Evolutionary conservation across 2,113 vertebrate species (phyloP).

Genomic region (Oncorhynchus gorbuscha): DNA sequence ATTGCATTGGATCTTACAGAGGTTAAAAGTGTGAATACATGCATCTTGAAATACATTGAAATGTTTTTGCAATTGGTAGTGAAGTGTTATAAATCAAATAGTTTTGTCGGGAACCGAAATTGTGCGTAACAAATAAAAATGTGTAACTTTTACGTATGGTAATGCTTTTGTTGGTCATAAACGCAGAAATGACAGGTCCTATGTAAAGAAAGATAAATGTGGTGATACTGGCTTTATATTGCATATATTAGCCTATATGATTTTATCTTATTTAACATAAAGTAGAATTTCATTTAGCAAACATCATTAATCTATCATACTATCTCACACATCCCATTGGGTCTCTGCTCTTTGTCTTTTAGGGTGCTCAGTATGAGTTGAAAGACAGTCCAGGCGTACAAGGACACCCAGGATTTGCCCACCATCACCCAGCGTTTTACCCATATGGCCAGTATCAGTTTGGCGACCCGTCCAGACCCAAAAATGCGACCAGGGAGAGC

Average conservation of each 20-base stretch:
- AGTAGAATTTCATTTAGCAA: neutral
- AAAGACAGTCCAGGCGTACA: slow-evolving; percentile 96
- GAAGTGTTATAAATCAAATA: neutral
- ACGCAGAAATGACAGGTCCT: neutral
- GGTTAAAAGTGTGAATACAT: too few species aligned
- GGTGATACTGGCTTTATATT: neutral
- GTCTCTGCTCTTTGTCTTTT: slow-evolving; percentile 44
- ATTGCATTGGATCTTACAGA: neutral
- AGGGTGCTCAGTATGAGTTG: slow-evolving; percentile 95
- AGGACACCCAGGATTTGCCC: slow-evolving; percentile 85
- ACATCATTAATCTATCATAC: neutral
- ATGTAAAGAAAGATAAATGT: neutral
- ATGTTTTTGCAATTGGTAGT: neutral
- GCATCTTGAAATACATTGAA: too few species aligned
- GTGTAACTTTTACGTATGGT: neutral
- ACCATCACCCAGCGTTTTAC: slow-evolving; percentile 92
- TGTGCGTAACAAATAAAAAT: neutral
- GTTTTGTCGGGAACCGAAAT: too few species aligned
- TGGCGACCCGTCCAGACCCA: slow-evolving; percentile 96
- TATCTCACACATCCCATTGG: slow-evolving; percentile 24
- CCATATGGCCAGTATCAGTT: slow-evolving; percentile 97
- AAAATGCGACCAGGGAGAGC: slow-evolving; percentile 97
- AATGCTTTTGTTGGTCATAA: neutral
- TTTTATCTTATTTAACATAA: neutral
- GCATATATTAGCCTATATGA: neutral